These are phyloP conservation scores for Oxycera nigricornis DNA, from an alignment of 2,888 invertebrate genomes.

Conservation along the genomic window DNA sequence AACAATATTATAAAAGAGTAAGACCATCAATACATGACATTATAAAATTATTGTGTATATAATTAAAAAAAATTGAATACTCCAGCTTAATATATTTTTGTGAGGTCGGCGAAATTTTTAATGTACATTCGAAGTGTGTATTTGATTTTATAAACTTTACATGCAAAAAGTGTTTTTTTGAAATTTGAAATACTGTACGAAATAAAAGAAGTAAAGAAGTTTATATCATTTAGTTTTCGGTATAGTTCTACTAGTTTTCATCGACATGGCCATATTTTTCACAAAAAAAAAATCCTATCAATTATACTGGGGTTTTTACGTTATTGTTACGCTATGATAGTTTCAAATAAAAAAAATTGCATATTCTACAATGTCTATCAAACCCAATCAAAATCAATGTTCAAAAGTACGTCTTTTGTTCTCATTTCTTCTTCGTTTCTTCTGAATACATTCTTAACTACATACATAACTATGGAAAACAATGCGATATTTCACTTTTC, in stretches of 20 bases:
- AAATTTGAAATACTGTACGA: too few species aligned
- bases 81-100: conserved; percentile 24
- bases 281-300: conserved; percentile 37
- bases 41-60: conserved; percentile 6
- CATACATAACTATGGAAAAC: conserved; percentile 14
- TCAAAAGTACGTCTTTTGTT: conserved; percentile 12
- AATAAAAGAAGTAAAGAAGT: not conserved
- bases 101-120: conserved; percentile 9
- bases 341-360: conserved; percentile 35
- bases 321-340: not conserved
- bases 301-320: conserved; percentile 35
- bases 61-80: conserved; percentile 17
- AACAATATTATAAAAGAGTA: conserved; percentile 35
- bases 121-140: too few species aligned
- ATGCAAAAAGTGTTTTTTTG: too few species aligned
- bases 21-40: conserved; percentile 13
- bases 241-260: too few species aligned
- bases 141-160: too few species aligned
- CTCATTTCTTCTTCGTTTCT: not conserved
- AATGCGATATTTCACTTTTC: not conserved
- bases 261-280: conserved; percentile 36
- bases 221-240: not conserved
- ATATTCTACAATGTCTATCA: conserved; percentile 22
- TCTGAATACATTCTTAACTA: conserved; percentile 36
- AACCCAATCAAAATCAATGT: conserved; percentile 22